A percentile compares a stretch with the other conserved stretches of the same genome.
phyloP scores from a whole-genome alignment of 2,888 invertebrate genomes.

The Caenorhabditis panamensis region DNA sequence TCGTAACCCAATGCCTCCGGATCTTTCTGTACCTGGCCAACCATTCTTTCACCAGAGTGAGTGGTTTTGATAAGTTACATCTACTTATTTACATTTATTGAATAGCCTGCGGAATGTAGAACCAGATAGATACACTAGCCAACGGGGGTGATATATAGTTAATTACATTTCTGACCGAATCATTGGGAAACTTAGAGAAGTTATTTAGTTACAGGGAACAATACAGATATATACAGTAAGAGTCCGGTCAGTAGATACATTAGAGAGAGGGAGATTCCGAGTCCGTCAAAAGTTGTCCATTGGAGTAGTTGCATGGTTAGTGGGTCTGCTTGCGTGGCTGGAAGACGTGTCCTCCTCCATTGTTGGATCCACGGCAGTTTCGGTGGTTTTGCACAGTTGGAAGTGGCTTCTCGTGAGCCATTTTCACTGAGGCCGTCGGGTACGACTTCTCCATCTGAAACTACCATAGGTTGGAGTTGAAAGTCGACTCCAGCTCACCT shows the following conservation, averaged over 20 bases:
- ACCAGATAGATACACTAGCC: conserved; percentile 11
- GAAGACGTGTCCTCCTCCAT: conserved; percentile 50
- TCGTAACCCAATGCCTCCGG: conserved; percentile 63
- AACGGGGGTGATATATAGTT: neutral
- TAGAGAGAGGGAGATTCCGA: neutral
- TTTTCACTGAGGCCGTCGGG: conserved; percentile 67
- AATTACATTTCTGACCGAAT: conserved; percentile 9
- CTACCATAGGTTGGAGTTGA: neutral
- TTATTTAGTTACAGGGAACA: neutral
- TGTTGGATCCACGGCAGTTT: conserved; percentile 21
- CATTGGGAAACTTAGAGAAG: neutral
- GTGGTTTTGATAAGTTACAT: neutral
- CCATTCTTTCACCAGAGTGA: conserved; percentile 62
- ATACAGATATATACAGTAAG: conserved; percentile 3
- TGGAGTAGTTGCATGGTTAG: conserved; percentile 22
- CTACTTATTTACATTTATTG: conserved; percentile 35
- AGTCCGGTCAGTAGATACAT: conserved; percentile 2
- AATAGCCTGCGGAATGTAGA: conserved; percentile 4
- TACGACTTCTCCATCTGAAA: conserved; percentile 69
- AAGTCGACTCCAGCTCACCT: conserved; percentile 38
- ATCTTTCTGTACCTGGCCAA: conserved; percentile 54
- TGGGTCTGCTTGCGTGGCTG: conserved; percentile 69
- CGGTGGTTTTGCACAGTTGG: conserved; percentile 51
- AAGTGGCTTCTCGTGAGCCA: conserved; percentile 68
- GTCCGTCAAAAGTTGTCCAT: neutral